Evolutionary conservation across 2,888 invertebrate species (phyloP), one percentile per base, ranked within the genome.

Genomic region (Calliscelio sp.): DNA sequence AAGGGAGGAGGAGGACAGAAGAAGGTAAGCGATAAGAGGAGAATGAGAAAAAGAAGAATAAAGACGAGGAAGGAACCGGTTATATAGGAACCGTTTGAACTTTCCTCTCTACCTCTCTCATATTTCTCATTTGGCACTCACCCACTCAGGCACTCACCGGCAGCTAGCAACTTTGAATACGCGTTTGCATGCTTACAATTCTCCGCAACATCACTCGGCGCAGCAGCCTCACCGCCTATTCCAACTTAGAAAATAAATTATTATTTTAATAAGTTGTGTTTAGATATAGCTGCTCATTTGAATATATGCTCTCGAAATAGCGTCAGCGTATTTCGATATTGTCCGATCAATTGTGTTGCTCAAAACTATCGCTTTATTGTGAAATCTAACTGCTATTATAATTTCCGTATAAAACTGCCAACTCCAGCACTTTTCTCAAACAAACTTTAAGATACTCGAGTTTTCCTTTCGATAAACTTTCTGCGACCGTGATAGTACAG

Each of bases 61-160:
- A 81, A 74, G 81, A 74, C 70, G 71, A 75, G 86, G 87, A 86
- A 89, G 89, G 88, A 89, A 91, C 90, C 89, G 89, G 90, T 90
- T 83, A 82, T 84, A 85, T 90, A 90, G 89, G 86, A 89, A 90
- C 88, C 89, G 84, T 85, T 81, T 81, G 81, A 81, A 83, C 81
- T 80, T 79, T 81, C 74, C 77, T 79, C 75, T 78, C 79, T 81
- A 24, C 78, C 84, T 75, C 81, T 77, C 84, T 79, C 73, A 71
- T 73, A 66, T 83, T 86, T 84, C 81, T 81, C 77, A 75, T 84
- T 86, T 84, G 82, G 77, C 77, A 80, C 70, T 85, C 86, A 81
- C 81, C 81, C 85, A 84, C 81, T 85, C 86, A 81, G 74, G 63
- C 85, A 84, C 81, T 79, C 86, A 82, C 79, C 82, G 77, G 80